Conservation (phyloP, 2,797 vertebrate species). For the Pantherophis vulpinus region DNA sequence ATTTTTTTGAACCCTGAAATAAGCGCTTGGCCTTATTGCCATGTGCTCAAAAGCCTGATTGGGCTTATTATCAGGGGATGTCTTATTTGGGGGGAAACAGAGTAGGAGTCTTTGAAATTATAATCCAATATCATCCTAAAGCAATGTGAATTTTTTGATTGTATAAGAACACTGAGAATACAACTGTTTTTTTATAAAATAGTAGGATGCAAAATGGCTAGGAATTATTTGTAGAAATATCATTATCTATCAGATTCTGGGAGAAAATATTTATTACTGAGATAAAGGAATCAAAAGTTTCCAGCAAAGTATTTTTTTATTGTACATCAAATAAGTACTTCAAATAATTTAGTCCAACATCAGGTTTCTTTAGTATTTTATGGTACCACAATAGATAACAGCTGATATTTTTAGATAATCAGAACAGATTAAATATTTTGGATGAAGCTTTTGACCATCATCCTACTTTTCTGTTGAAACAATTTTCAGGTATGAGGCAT, state of each 20-base stretch:
- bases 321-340: not conserved
- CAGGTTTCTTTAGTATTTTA: not conserved
- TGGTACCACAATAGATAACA: not conserved
- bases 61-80: too few species aligned
- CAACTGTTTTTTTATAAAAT: not conserved
- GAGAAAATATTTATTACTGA: not conserved
- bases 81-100: too few species aligned
- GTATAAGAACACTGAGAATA: not conserved
- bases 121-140: not conserved
- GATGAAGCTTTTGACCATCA: not conserved
- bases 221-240: not conserved
- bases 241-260: not conserved
- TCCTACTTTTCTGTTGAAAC: not conserved
- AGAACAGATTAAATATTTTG: not conserved
- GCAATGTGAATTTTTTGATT: not conserved
- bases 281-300: not conserved
- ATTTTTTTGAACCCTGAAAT: too few species aligned
- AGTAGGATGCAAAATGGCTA: not conserved
- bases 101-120: not conserved
- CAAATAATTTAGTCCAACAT: not conserved
- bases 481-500: not conserved
- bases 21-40: too few species aligned
- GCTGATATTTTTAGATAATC: not conserved
- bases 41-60: too few species aligned
- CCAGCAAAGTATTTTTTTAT: not conserved